Evolutionary conservation across 2,797 vertebrate genomes (phyloP).

Genomic region (Capromys pilorides): DNA sequence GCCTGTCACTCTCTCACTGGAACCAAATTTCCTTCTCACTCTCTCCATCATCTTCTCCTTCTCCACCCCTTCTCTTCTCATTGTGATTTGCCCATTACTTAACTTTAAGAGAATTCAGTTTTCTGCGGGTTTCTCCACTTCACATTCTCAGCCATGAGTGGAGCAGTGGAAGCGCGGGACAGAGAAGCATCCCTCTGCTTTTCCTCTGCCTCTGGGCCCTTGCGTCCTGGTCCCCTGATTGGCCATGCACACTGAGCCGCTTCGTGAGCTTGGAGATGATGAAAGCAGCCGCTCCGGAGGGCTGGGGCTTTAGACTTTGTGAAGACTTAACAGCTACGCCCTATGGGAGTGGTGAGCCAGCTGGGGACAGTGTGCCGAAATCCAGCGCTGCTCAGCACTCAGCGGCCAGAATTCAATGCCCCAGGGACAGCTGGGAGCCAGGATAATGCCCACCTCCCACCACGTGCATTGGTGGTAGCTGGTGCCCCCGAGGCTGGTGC

Average conservation of each 20-base stretch:
- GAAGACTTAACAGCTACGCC: not conserved
- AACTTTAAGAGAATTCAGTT: not conserved
- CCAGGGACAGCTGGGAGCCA: not conserved
- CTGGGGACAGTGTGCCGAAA: fast-evolving
- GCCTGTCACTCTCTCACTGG: not conserved
- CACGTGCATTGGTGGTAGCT: not conserved
- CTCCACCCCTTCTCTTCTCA: not conserved
- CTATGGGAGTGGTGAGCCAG: fast-evolving
- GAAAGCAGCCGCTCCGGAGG: not conserved
- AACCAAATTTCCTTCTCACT: not conserved
- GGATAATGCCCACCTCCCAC: not conserved
- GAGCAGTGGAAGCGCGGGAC: not conserved
- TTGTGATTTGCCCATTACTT: not conserved
- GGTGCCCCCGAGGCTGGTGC: not conserved
- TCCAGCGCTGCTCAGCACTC: not conserved
- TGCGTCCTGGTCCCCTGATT: not conserved
- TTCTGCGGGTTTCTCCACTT: not conserved
- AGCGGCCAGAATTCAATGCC: not conserved
- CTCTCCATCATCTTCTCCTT: not conserved
- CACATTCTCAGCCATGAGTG: not conserved
- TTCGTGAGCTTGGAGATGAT: not conserved
- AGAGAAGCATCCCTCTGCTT: not conserved
- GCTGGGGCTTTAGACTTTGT: not conserved
- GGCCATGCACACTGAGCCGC: not conserved
- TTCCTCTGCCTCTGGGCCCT: not conserved